Base-by-base conservation (phyloP, 2,888 invertebrate species). In the Torymus auratus region DNA sequence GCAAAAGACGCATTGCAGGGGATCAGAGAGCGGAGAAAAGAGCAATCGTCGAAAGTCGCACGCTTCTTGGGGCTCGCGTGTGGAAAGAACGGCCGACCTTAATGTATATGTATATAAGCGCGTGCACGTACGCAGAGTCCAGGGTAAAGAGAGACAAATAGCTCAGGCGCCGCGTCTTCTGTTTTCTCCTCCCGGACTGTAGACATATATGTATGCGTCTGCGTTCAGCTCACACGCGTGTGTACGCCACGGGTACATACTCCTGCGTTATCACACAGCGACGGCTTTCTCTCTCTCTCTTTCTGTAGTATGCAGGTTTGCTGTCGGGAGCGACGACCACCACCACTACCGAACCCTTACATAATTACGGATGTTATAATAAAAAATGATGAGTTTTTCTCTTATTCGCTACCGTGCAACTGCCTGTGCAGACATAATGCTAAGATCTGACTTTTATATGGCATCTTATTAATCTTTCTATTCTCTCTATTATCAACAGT, bases 361-460 rank as follows among this genome's bases (percentile, higher is more conserved):
- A 85, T 88, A 86, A 88, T 88, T 87, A 85, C 85, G 85, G 86
- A 85, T 84, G 85, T 86, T 84, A 86, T 85, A 84, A 86, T 85
- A 84, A 86, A 84, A 86, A 85, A 82, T 68, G 67, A 28, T 64
- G 65, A 83, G 83, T 81, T 81, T 75, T 60, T 70, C 55, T 70
- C 68, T 60, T 74, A 28, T 67, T 55, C 81, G 75, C 72, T 82
- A 61, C 13, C 28, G 15, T 11, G 60, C 20, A 75, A 52, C n/a
- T 72, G 4, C 65, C 55, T 67, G 11, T 20, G 58, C 12, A 41
- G 60, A 14, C 17, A 61, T 56, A 20, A 20, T 61, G 53, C 28
- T 28, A 28, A 28, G 28, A 28, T 2, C 28, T 28, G 28, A 28
- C 28, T 52, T n/a, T n/a, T n/a, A n/a, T n/a, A n/a, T 15, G 61